These are phyloP conservation scores for Melinaea marsaeus DNA, from an alignment of 2,888 invertebrate genomes.

Conservation along the genomic window DNA sequence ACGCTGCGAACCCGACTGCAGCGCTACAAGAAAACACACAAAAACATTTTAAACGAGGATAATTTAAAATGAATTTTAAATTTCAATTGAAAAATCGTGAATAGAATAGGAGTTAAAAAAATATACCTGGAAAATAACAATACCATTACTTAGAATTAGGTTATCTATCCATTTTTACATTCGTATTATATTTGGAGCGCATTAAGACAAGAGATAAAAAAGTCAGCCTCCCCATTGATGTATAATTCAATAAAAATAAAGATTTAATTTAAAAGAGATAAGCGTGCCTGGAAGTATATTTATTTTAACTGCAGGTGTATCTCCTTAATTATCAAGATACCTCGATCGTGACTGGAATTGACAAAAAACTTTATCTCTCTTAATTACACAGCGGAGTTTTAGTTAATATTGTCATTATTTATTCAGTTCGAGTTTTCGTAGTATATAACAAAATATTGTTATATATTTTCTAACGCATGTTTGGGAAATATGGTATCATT, in stretches of 20 bases:
- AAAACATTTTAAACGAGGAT: too few relatives aligned
- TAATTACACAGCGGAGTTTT: constrained; percentile 1
- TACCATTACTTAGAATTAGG: too few relatives aligned
- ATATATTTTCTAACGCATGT: too few relatives aligned
- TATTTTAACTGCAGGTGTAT: constrained; percentile 1
- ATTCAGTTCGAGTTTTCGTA: neutral
- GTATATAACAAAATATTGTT: neutral
- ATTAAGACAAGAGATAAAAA: neutral
- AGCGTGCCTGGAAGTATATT: neutral
- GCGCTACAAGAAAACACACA: too few relatives aligned
- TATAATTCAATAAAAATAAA: constrained; percentile 1
- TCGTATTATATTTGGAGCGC: too few relatives aligned
- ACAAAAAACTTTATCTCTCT: constrained; percentile 4
- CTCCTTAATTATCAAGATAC: constrained; percentile 5
- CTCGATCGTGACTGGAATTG: constrained; percentile 6
- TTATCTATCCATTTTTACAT: too few relatives aligned
- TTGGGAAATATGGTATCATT: too few relatives aligned
- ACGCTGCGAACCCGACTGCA: too few relatives aligned
- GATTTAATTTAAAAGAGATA: neutral
- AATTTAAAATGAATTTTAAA: too few relatives aligned
- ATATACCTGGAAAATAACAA: too few relatives aligned
- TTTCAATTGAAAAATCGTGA: too few relatives aligned
- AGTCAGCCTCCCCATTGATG: neutral
- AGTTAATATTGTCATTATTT: constrained; percentile 5
- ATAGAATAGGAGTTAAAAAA: too few relatives aligned